Percentiles rank a stretch among this genome's conserved stretches.
Conservation (phyloP, 2,797 vertebrate genomes). For the Chromis chromis region DNA sequence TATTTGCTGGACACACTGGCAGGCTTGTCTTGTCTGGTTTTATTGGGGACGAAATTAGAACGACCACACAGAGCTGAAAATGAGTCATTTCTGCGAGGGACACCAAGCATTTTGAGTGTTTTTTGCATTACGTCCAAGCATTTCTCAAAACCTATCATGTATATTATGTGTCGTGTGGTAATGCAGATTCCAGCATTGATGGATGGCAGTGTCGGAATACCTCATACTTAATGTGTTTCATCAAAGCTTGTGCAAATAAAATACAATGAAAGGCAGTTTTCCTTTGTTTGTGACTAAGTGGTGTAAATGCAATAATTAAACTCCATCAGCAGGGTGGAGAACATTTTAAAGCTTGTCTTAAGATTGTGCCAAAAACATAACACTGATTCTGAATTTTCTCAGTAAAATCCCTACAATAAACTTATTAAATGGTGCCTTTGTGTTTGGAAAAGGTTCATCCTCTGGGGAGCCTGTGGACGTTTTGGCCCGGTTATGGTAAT, state of each 20-base stretch:
- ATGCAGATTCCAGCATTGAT: background rate
- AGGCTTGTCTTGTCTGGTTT: background rate
- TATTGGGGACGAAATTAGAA: conserved; percentile 31
- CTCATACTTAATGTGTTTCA: conserved; percentile 8
- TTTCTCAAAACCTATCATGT: background rate
- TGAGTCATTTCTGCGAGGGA: conserved; percentile 4
- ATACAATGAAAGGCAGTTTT: background rate
- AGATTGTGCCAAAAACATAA: background rate
- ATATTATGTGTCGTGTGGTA: background rate
- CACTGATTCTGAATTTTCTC: too few relatives aligned
- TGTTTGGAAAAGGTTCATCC: background rate
- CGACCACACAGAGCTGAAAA: conserved; percentile 4
- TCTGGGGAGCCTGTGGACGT: background rate
- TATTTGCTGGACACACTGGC: conserved; percentile 27
- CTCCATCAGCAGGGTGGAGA: background rate
- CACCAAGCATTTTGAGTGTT: background rate
- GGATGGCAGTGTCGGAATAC: conserved; percentile 1
- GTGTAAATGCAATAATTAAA: background rate
- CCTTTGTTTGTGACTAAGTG: background rate
- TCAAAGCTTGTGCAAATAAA: conserved; percentile 16
- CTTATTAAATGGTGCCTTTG: too few relatives aligned
- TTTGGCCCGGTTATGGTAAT: background rate
- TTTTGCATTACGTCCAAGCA: background rate
- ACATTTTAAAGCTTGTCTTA: background rate
- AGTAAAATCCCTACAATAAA: too few relatives aligned